A percentile compares a stretch with the other conserved stretches of the same genome.
phyloP scores from a whole-genome alignment of 2,797 vertebrate species.

The Lagodon rhomboides region DNA sequence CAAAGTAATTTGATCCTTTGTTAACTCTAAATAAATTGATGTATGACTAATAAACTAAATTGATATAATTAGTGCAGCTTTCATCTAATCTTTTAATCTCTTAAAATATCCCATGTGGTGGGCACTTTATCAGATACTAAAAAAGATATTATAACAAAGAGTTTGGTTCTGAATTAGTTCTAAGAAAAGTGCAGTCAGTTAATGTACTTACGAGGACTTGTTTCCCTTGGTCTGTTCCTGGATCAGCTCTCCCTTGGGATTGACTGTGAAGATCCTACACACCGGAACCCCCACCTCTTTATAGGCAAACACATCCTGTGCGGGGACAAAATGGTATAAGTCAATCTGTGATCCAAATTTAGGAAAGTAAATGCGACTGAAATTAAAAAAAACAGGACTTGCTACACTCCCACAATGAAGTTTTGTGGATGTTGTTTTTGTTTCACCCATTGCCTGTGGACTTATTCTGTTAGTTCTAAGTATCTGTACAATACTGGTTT shows the following conservation, averaged over 20 bases:
- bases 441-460: too few species aligned
- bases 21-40: neutral
- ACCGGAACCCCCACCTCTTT: slow-evolving; percentile 94
- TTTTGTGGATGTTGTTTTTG: too few species aligned
- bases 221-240: slow-evolving; percentile 98
- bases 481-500: too few species aligned
- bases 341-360: neutral
- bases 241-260: slow-evolving; percentile 98
- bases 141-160: too few species aligned
- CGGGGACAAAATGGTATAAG: slow-evolving; percentile 37
- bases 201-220: slow-evolving; percentile 95
- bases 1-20: too few species aligned
- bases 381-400: neutral
- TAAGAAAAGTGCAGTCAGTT: neutral
- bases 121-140: too few species aligned
- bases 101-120: too few species aligned
- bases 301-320: slow-evolving; percentile 96
- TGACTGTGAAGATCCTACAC: slow-evolving; percentile 96
- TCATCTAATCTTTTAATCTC: too few species aligned
- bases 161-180: too few species aligned
- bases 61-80: too few species aligned
- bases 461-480: too few species aligned
- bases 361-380: neutral
- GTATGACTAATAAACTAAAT: too few species aligned
- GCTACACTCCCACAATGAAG: neutral